Conservation (phyloP, 2,888 invertebrate species). For the Polyploca ridens region DNA sequence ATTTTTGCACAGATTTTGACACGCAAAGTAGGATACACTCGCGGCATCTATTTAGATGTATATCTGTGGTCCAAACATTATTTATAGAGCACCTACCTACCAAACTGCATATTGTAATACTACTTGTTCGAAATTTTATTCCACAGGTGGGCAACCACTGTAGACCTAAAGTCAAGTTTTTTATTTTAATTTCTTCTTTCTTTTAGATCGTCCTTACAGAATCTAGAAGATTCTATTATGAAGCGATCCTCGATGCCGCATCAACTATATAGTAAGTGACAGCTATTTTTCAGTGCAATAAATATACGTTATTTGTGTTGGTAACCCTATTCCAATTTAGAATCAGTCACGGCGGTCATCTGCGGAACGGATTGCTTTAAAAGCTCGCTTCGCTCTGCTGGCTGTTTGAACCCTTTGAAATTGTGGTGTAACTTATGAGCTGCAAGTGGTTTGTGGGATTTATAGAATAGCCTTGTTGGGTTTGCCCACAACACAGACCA, state of each 20-base stretch:
- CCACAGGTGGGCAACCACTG: too few species aligned
- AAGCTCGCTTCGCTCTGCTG: slow-evolving; percentile 32
- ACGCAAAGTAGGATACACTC: too few species aligned
- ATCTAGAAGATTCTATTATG: background rate
- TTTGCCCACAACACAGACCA: background rate
- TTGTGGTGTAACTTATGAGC: slow-evolving; percentile 26
- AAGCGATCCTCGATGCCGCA: background rate
- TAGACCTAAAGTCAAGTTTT: too few species aligned
- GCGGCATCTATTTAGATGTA: too few species aligned
- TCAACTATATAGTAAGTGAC: slow-evolving; percentile 15
- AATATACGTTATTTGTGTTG: slow-evolving; percentile 25
- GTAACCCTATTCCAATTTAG: slow-evolving; percentile 20
- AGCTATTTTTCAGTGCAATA: slow-evolving; percentile 31
- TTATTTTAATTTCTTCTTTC: too few species aligned
- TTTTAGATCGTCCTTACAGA: too few species aligned
- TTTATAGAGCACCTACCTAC: too few species aligned
- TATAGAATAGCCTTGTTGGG: background rate
- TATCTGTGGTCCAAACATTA: too few species aligned
- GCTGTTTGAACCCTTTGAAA: slow-evolving; percentile 29
- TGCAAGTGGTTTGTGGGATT: background rate
- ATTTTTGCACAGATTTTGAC: too few species aligned
- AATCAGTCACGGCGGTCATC: slow-evolving; percentile 47
- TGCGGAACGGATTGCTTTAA: slow-evolving; percentile 57
- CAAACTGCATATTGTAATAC: too few species aligned
- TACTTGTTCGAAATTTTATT: too few species aligned